These are phyloP conservation scores for Drosophila anomalata DNA, from an alignment of 2,888 invertebrate species.

Conservation along the genomic window DNA sequence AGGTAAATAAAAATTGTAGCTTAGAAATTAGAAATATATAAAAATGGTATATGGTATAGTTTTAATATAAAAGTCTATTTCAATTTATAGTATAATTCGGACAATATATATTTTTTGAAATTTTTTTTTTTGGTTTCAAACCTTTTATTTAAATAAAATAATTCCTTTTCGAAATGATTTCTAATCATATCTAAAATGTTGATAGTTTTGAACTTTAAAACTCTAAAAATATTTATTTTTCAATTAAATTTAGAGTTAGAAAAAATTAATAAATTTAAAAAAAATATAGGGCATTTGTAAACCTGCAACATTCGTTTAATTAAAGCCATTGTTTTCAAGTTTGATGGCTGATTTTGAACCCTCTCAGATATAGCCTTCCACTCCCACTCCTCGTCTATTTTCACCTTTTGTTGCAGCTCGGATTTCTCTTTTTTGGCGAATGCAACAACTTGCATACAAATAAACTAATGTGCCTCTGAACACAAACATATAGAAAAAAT, in stretches of 20 bases:
- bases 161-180: too few relatives aligned
- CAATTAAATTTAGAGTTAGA: too few relatives aligned
- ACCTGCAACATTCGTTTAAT: conserved; percentile 1
- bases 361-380: conserved; percentile 38
- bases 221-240: too few relatives aligned
- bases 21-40: background rate
- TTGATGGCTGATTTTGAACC: conserved; percentile 54
- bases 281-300: conserved; percentile 6
- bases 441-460: conserved; percentile 40
- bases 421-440: conserved; percentile 50
- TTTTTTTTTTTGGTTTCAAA: too few relatives aligned
- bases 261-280: too few relatives aligned
- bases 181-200: too few relatives aligned
- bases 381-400: conserved; percentile 27
- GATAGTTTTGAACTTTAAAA: too few relatives aligned
- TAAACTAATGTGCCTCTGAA: conserved; percentile 16
- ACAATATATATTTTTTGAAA: too few relatives aligned
- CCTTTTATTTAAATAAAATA: too few relatives aligned
- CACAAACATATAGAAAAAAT: background rate
- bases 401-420: conserved; percentile 45
- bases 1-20: background rate
- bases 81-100: too few relatives aligned
- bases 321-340: conserved; percentile 24
- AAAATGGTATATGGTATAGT: background rate
- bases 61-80: background rate